Evolutionary conservation across 2,797 vertebrate genomes (phyloP), one percentile per base, ranked within the genome.

Genomic region (Lepus townsendii): DNA sequence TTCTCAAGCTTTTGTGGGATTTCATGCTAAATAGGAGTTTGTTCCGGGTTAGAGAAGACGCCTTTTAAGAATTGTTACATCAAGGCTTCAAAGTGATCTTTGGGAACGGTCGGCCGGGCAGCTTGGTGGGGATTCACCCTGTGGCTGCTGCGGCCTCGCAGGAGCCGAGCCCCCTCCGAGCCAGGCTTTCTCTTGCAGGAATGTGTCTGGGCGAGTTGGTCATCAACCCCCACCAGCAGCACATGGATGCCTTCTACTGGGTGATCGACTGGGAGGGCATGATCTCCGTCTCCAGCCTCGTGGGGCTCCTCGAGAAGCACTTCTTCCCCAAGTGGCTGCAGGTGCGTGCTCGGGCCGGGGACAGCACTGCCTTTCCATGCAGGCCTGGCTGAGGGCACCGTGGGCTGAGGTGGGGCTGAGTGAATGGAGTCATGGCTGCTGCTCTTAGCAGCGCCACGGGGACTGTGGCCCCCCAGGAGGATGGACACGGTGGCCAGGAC

Each of bases 261-360:
- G 99, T 99, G 97, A 98, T 99, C 71, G 99, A 99, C 98, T 99
- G 99, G 99, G 99, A 99, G 65, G 99, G 99, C 11, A 99, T 99
- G 99, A 97, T 99, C 92, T 99, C 99, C 0, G 98, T 98, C 35
- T 99, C 99, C 90, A 99, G 99, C 97, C 98, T 99, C 0, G 99
- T 99, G 73, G 99, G 99, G 19, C 97, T 99, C 52, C 98, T 99
- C 7, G 99, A 99, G 95, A 99, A 99, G 97, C 99, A 99, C 97
- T 99, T 99, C 98, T 99, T 99, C 92, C 98, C 99, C 9, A 99
- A 99, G 97, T 99, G 99, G 99, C 98, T 99, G 68, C 99, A 99
- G 99, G 99, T 99, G 3, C 13, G 27, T 6, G 30, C 27, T 12
- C 27, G 12, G 1, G 17, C n/a, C 14, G 9, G 1, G 30, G 27